Conservation (phyloP, 2,888 invertebrate species). For the Agrotis exclamationis region DNA sequence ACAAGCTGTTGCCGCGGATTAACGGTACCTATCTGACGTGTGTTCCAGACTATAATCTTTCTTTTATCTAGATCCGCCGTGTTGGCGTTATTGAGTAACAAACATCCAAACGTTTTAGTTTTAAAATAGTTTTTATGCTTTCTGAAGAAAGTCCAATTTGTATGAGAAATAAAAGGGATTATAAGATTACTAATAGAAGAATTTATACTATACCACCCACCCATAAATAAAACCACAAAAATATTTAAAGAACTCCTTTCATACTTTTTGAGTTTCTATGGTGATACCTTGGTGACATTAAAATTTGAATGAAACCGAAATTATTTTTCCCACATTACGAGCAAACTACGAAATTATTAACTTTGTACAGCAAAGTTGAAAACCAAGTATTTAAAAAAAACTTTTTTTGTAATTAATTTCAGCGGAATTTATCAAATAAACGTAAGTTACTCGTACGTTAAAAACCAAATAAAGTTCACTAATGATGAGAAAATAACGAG, state of each 20-base stretch:
- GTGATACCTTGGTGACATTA: background rate
- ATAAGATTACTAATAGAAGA: too few species aligned
- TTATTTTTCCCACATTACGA: background rate
- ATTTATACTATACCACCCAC: too few species aligned
- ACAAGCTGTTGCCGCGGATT: background rate
- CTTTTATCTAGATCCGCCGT: too few species aligned
- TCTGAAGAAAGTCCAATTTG: conserved; percentile 5
- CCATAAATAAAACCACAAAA: too few species aligned
- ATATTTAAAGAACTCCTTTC: too few species aligned
- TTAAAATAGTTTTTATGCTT: background rate
- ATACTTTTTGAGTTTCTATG: background rate
- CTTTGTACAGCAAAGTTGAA: conserved; percentile 1
- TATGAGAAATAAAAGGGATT: background rate
- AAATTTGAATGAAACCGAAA: background rate
- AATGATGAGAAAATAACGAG: conserved; percentile 7
- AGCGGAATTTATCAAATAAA: background rate
- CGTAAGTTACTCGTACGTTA: conserved; percentile 4
- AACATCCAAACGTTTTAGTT: too few species aligned
- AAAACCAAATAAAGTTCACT: background rate
- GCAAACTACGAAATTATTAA: background rate
- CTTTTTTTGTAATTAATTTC: background rate
- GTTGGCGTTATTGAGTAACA: too few species aligned
- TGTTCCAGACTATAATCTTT: too few species aligned
- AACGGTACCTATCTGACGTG: too few species aligned
- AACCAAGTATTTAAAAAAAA: background rate